A percentile compares a stretch with the other conserved stretches of the same genome.
These are phyloP conservation scores for Heliconius hortense DNA, from an alignment of 2,888 invertebrate species.

Conservation along the genomic window DNA sequence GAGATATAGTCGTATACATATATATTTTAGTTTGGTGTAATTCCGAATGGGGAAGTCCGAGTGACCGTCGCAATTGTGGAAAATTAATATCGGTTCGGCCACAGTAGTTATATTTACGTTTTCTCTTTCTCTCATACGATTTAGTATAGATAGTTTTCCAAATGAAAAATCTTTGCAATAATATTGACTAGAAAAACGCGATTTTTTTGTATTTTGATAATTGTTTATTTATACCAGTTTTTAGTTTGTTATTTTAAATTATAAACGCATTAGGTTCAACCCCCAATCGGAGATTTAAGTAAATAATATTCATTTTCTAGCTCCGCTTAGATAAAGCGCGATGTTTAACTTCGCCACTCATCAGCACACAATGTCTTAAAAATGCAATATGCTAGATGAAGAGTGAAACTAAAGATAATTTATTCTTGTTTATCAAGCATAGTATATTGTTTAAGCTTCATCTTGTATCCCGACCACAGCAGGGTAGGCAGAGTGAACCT, in stretches of 20 bases:
- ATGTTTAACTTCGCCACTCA: background rate
- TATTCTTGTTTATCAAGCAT: background rate
- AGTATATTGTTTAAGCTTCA: no score
- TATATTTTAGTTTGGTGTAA: slow-evolving; percentile 20
- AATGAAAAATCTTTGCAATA: background rate
- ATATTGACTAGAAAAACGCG: slow-evolving; percentile 2
- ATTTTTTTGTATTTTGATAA: background rate
- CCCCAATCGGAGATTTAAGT: no score
- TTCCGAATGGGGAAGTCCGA: slow-evolving; percentile 36
- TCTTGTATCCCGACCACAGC: background rate
- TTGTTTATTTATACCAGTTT: no score
- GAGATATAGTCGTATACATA: background rate
- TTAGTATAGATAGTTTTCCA: slow-evolving; percentile 5
- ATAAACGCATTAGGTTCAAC: no score
- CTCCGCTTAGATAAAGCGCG: background rate
- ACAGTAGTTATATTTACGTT: slow-evolving; percentile 33
- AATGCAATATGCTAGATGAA: background rate
- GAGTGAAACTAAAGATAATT: background rate
- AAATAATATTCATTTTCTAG: no score
- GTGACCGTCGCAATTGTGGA: slow-evolving; percentile 42
- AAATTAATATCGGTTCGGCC: slow-evolving; percentile 41
- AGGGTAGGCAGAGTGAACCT: background rate
- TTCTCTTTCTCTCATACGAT: slow-evolving; percentile 22
- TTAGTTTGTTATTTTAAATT: no score
- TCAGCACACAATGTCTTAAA: background rate